Percentiles rank a stretch among this genome's conserved stretches.
phyloP scores from a whole-genome alignment of 2,888 invertebrate genomes.

The Megalurothrips usitatus region DNA sequence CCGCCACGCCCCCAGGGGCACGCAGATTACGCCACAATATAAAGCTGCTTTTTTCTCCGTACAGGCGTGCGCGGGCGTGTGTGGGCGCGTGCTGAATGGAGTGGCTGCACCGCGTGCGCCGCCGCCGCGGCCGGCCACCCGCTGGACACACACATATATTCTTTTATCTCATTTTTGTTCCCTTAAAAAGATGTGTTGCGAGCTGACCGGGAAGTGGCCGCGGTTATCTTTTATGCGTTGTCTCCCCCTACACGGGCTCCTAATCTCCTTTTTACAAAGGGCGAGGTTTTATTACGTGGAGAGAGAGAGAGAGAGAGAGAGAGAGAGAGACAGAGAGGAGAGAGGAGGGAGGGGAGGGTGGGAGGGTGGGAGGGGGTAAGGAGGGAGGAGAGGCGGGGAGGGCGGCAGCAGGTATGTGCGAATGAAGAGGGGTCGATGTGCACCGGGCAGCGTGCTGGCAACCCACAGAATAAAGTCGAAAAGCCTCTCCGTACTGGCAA shows the following conservation, averaged over 20 bases:
- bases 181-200: slow-evolving; percentile 14
- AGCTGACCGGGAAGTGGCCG: slow-evolving; percentile 10
- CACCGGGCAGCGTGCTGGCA: too few relatives aligned
- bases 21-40: slow-evolving; percentile 19
- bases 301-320: not conserved
- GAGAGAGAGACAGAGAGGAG: not conserved
- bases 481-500: too few relatives aligned
- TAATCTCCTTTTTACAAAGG: slow-evolving; percentile 12
- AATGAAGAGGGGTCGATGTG: too few relatives aligned
- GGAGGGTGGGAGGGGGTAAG: not conserved
- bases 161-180: slow-evolving; percentile 15
- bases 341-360: not conserved
- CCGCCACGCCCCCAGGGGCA: not conserved
- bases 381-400: not conserved
- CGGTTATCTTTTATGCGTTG: slow-evolving; percentile 19
- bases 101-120: not conserved
- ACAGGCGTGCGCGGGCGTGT: not conserved
- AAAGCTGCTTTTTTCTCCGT: not conserved
- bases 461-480: too few relatives aligned
- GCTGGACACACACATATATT: slow-evolving; percentile 7
- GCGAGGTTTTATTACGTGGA: not conserved
- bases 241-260: slow-evolving; percentile 19
- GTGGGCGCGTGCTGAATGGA: not conserved
- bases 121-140: not conserved
- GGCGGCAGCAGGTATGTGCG: not conserved